Evolutionary conservation across 2,888 invertebrate species (phyloP).

Genomic region (Chalcis sispes): DNA sequence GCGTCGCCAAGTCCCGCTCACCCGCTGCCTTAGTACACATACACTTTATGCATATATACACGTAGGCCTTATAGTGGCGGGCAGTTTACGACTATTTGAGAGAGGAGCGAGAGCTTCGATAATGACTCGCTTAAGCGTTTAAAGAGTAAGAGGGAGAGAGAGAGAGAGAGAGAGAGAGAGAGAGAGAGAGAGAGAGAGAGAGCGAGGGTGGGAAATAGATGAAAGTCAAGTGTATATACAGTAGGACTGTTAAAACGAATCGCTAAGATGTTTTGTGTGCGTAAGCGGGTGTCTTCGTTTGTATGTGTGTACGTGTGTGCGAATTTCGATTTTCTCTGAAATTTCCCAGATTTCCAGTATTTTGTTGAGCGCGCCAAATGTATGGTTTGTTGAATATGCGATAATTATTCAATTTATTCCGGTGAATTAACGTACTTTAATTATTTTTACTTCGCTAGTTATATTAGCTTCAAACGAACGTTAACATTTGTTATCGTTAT

Average conservation of each 20-base stretch:
- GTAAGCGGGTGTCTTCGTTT: no score
- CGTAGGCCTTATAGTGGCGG: no score
- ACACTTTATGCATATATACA: no score
- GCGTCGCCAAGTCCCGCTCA: constrained; percentile 46
- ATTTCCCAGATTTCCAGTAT: constrained; percentile 23
- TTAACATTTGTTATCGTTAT: constrained; percentile 4
- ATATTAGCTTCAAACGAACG: constrained; percentile 3
- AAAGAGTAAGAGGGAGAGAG: not conserved
- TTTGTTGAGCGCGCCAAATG: not conserved
- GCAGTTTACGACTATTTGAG: constrained; percentile 29
- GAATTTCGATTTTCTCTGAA: constrained; percentile 16
- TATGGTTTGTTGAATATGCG: not conserved
- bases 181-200: no score
- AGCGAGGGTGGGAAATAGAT: no score
- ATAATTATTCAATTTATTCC: constrained; percentile 25
- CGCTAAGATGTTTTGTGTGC: not conserved
- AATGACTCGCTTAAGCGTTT: constrained; percentile 34
- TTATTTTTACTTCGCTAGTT: constrained; percentile 3
- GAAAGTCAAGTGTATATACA: not conserved
- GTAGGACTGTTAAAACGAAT: not conserved
- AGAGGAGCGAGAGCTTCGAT: constrained; percentile 10
- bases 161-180: not conserved
- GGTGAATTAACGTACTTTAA: not conserved
- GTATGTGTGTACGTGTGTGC: not conserved
- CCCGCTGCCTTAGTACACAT: not conserved